Conservation (phyloP, 2,888 invertebrate genomes). For the Merodon equestris region DNA sequence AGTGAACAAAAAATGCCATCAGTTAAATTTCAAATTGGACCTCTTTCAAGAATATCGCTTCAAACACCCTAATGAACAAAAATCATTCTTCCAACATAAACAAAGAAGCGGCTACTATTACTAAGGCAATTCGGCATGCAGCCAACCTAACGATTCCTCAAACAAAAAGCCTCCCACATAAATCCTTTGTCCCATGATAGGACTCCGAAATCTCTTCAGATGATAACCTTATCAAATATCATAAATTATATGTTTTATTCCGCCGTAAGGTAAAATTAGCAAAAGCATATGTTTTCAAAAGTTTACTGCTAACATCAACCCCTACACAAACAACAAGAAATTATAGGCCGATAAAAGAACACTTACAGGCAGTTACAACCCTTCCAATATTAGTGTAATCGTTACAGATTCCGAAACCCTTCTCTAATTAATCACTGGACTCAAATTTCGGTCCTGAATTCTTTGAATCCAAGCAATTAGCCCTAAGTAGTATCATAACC, state of each 20-base stretch:
- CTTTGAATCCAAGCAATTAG: not conserved
- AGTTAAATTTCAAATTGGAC: no score
- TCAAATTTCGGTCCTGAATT: not conserved
- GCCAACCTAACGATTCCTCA: no score
- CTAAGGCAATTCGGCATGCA: no score
- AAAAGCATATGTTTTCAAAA: not conserved
- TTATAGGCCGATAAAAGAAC: not conserved
- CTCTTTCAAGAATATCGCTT: no score
- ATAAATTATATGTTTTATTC: not conserved
- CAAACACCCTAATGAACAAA: no score
- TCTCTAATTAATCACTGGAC: not conserved
- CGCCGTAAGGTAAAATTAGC: not conserved
- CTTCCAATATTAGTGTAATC: not conserved
- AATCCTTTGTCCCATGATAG: no score
- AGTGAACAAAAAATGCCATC: no score
- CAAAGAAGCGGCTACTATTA: no score
- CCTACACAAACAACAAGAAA: not conserved
- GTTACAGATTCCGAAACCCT: slow-evolving; percentile 5
- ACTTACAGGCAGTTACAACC: slow-evolving; percentile 10
- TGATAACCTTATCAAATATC: not conserved
- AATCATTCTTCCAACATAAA: no score
- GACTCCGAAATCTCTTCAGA: no score
- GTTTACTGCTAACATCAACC: slow-evolving; percentile 3
- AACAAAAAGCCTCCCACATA: no score
- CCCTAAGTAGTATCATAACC: not conserved